A percentile compares a stretch with the other conserved stretches of the same genome.
Evolutionary conservation across 1,140 invertebrate genomes (phyloP).

Genomic region (Orchestia grillus): DNA sequence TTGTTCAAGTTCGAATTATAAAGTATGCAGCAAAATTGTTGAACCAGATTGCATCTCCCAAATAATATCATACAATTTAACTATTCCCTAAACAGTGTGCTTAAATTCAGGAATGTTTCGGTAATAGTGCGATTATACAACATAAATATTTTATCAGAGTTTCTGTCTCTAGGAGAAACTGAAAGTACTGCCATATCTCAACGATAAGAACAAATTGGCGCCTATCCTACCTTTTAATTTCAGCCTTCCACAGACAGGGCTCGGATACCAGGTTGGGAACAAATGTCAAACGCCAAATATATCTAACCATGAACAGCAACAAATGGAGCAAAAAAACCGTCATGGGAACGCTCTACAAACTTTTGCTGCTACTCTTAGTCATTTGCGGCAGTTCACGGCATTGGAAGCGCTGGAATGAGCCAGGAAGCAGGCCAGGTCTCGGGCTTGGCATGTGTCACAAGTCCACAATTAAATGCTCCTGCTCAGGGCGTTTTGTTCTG

Average conservation of each 20-base stretch:
- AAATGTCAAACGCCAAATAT: neutral
- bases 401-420: neutral
- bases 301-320: neutral
- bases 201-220: neutral
- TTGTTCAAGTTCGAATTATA: neutral
- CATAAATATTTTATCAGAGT: neutral
- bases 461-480: neutral
- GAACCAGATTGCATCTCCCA: neutral
- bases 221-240: neutral
- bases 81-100: neutral
- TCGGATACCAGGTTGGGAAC: neutral
- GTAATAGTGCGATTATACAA: neutral
- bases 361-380: neutral
- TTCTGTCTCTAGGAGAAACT: neutral
- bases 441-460: neutral
- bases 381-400: neutral
- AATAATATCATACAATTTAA: neutral
- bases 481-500: neutral
- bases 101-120: neutral
- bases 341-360: neutral
- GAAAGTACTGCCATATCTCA: neutral
- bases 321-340: neutral
- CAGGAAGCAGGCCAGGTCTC: neutral
- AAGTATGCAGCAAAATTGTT: neutral
- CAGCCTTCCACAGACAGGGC: neutral